Evolutionary conservation across 1,140 invertebrate species (phyloP).

Genomic region (Bombus waltoni): DNA sequence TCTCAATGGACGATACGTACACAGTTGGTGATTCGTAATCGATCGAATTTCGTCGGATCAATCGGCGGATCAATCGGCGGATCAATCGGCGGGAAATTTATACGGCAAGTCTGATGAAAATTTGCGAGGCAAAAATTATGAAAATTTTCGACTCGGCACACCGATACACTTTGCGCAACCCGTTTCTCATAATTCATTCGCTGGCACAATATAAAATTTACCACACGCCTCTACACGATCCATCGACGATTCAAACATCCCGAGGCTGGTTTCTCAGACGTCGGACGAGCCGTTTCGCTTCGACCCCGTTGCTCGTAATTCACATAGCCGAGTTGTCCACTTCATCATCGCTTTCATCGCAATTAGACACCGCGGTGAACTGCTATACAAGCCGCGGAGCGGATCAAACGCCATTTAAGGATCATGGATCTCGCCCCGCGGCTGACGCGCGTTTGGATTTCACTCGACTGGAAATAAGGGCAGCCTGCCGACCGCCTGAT

Average conservation of each 20-base stretch:
- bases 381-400: constrained; percentile 22
- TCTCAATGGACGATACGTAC: too few species aligned
- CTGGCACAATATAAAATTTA: neutral
- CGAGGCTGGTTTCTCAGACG: neutral
- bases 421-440: constrained; percentile 17
- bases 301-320: constrained; percentile 46
- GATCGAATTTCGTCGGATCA: too few species aligned
- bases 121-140: too few species aligned
- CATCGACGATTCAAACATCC: neutral
- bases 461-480: constrained; percentile 33
- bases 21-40: too few species aligned
- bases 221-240: neutral
- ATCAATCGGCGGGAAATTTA: too few species aligned
- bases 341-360: constrained; percentile 59
- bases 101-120: too few species aligned
- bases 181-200: neutral
- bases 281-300: neutral
- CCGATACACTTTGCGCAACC: too few species aligned
- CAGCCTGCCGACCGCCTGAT: neutral
- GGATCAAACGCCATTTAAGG: constrained; percentile 51
- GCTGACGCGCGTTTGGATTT: constrained; percentile 33
- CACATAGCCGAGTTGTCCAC: constrained; percentile 39
- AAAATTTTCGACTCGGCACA: too few species aligned
- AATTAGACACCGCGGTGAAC: constrained; percentile 47
- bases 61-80: too few species aligned